Percentiles rank a stretch among this genome's conserved stretches.
Conservation (phyloP, 2,888 invertebrate genomes). For the Rhagophthalmus giganteus region DNA sequence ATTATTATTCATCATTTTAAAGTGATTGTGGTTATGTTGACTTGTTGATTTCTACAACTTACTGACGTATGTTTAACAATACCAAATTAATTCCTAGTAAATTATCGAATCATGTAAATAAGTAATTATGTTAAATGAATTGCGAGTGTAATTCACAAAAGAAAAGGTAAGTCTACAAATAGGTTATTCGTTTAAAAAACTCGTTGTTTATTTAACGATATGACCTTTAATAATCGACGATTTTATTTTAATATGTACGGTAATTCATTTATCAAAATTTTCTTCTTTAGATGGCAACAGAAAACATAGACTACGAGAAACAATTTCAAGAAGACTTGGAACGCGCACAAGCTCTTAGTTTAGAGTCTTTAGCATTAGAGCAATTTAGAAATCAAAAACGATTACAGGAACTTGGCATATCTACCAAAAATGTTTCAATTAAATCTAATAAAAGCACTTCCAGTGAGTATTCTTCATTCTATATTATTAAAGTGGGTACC, state of each 20-base stretch:
- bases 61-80: conserved; percentile 22
- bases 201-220: conserved; percentile 7
- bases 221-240: conserved; percentile 11
- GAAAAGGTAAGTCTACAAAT: conserved; percentile 1
- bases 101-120: conserved; percentile 1
- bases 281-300: conserved; percentile 21
- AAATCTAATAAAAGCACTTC: conserved; percentile 39
- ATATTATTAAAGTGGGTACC: conserved; percentile 2
- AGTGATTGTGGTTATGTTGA: conserved; percentile 23
- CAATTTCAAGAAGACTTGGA: conserved; percentile 86
- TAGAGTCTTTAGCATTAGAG: conserved; percentile 83
- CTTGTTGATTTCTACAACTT: conserved; percentile 23
- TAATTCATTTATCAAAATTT: background rate
- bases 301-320: conserved; percentile 69
- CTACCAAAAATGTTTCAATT: conserved; percentile 30
- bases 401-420: conserved; percentile 46
- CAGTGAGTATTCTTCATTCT: conserved; percentile 37
- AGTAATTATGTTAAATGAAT: background rate
- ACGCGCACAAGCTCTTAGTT: conserved; percentile 82
- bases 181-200: background rate
- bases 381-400: conserved; percentile 75
- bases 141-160: background rate
- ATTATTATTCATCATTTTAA: too few species aligned
- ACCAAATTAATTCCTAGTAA: conserved; percentile 1
- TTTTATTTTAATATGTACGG: background rate